Percentiles rank a stretch among this genome's conserved stretches.
Conservation (phyloP, 1,140 invertebrate genomes). For the Lepidurus packardi region DNA sequence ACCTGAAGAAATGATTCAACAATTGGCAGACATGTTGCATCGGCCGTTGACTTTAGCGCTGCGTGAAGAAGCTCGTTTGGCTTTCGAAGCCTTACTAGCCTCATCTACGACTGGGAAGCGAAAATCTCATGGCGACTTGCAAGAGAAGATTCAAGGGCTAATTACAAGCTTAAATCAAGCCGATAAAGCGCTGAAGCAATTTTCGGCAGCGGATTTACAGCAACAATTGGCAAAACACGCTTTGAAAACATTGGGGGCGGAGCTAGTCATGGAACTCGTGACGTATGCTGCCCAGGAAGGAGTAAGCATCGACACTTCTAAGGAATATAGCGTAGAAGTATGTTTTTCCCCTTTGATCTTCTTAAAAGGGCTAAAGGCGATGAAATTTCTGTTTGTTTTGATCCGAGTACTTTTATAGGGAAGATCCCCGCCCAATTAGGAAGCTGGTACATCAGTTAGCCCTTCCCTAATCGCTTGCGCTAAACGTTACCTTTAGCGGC, state of each 20-base stretch:
- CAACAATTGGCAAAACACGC: conserved; percentile 68
- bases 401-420: too few species aligned
- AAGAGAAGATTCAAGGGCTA: conserved; percentile 58
- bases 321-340: conserved; percentile 47
- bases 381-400: too few species aligned
- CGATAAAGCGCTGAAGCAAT: conserved; percentile 74
- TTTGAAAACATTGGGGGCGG: conserved; percentile 71
- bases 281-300: conserved; percentile 47
- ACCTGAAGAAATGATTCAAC: conserved; percentile 47
- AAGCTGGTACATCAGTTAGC: too few species aligned
- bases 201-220: conserved; percentile 55
- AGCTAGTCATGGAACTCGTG: conserved; percentile 72
- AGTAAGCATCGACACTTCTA: conserved; percentile 42
- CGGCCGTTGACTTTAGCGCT: conserved; percentile 52
- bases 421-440: too few species aligned
- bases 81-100: conserved; percentile 63
- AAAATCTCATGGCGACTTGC: conserved; percentile 69
- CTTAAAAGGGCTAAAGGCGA: too few species aligned
- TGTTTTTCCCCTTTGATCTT: neutral
- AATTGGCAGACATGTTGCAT: conserved; percentile 45
- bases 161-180: conserved; percentile 47
- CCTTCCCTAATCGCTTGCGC: too few species aligned
- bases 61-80: conserved; percentile 57
- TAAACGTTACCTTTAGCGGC: too few species aligned
- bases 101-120: conserved; percentile 58